Evolutionary conservation across 2,797 vertebrate genomes (phyloP).

Genomic region (Eupleurogrammus muticus): DNA sequence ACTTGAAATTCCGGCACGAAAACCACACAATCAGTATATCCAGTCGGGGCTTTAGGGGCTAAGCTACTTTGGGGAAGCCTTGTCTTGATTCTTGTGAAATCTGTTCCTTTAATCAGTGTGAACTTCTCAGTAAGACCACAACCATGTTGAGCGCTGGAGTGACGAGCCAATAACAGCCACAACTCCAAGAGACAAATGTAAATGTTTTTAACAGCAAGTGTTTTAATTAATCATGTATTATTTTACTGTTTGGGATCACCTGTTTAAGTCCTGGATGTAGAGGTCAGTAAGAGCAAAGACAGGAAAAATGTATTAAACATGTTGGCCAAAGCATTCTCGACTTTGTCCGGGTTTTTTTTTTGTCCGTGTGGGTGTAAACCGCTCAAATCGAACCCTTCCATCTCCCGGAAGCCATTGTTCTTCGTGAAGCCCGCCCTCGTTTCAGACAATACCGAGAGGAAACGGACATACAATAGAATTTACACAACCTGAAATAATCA

Average conservation of each 20-base stretch:
- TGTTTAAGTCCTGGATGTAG: constrained; percentile 61
- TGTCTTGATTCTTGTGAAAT: constrained; percentile 59
- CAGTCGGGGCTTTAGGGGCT: constrained; percentile 52
- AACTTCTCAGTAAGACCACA: constrained; percentile 34
- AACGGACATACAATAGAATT: constrained; percentile 4
- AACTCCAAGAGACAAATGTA: constrained; percentile 50
- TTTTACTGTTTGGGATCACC: constrained; percentile 52
- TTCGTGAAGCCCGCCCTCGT: background rate
- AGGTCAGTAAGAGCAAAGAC: constrained; percentile 40
- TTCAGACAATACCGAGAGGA: constrained; percentile 22
- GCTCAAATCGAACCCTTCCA: background rate
- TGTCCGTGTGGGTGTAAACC: background rate
- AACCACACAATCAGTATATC: constrained; percentile 18
- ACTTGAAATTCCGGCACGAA: constrained; percentile 9
- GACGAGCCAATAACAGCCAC: constrained; percentile 46
- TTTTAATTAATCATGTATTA: constrained; percentile 57
- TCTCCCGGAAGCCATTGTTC: constrained; percentile 3
- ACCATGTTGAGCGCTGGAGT: constrained; percentile 16
- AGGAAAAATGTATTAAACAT: constrained; percentile 63
- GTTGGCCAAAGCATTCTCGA: constrained; percentile 56
- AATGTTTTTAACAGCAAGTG: constrained; percentile 58
- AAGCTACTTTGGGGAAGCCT: constrained; percentile 54
- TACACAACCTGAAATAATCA: background rate
- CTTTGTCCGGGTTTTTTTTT: background rate
- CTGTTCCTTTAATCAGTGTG: constrained; percentile 36